phyloP scores from a whole-genome alignment of 2,888 invertebrate species.

The Polietes domitor region DNA sequence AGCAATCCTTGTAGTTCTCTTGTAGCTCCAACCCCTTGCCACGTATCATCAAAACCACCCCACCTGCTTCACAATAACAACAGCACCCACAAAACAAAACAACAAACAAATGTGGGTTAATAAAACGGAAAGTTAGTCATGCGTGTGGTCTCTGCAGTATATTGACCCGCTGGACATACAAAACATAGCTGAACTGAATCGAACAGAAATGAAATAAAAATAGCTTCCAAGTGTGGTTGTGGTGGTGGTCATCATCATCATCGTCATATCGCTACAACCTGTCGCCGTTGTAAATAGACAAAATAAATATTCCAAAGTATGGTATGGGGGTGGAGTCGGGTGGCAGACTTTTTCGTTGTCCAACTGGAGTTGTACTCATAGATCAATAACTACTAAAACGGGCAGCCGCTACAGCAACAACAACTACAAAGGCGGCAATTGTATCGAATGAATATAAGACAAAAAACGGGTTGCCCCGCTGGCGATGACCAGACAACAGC shows the following conservation, averaged over 20 bases:
- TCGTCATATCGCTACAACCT: not conserved
- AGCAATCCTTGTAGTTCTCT: no score
- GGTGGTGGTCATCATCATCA: not conserved
- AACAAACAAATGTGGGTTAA: conserved; percentile 49
- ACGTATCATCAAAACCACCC: not conserved
- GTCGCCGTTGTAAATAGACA: not conserved
- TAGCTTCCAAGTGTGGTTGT: conserved; percentile 4
- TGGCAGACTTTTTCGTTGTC: not conserved
- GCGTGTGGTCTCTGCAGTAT: conserved; percentile 43
- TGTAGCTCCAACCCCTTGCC: not conserved
- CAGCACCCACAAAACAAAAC: not conserved
- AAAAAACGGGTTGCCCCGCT: not conserved
- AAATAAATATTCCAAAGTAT: not conserved
- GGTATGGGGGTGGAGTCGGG: not conserved
- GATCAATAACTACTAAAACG: no score
- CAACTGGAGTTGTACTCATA: conserved; percentile 1
- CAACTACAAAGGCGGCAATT: not conserved
- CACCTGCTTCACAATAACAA: not conserved
- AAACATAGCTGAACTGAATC: not conserved
- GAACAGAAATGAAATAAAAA: conserved; percentile 5
- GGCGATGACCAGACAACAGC: conserved; percentile 25
- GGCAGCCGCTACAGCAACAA: not conserved
- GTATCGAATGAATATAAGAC: not conserved
- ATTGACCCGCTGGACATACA: conserved; percentile 41
- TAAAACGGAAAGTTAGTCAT: conserved; percentile 48